Base-by-base conservation (phyloP, 2,113 vertebrate genomes). In the Panurus biarmicus region DNA sequence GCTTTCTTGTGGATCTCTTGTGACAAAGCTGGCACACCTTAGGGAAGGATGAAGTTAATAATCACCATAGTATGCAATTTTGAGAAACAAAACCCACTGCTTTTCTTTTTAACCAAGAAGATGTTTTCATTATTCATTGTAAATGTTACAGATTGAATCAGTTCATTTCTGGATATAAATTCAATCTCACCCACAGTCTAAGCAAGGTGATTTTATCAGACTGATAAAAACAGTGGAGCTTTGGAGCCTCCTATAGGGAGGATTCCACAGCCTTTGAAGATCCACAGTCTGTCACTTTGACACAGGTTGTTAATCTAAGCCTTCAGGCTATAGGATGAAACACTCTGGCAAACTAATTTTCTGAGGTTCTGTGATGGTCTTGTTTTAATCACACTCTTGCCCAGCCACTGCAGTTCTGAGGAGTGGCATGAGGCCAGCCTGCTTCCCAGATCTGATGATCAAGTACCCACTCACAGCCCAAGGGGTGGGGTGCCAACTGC, bases 241-340 rank as follows among this genome's bases (percentile, higher is more conserved):
- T 69, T 82, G 66, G 56, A 93, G 65, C 57, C 57, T 85, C 72
- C 75, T 90, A 17, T 31, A 14, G 48, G 53, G 71, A 90, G 42
- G 50, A 76, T 90, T 93, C 75, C 62, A 61, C 62, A 87, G 86
- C 58, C 71, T 93, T 93, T 80, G 89, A 90, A 86, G 72, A 79
- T 75, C 57, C 36, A 8, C 71, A 82, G 74, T 78, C 94, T 91
- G 70, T 82, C 6, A 0, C 54, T 87, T 29, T 18, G 40, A 77
- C 51, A 64, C 38, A 82, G 62, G 54, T 28, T 92, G 75, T 85
- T 92, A 79, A 94, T 90, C n/a, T 48, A 73, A 93, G 58, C 42
- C 85, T 70, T 42, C 47, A 45, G 90, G 82, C 85, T 90, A 60
- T 3, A 31, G 42, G 50, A 92, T 73, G 54, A 90, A 93, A 75